Conservation (phyloP, 2,888 invertebrate species). For the Agriopis marginaria region DNA sequence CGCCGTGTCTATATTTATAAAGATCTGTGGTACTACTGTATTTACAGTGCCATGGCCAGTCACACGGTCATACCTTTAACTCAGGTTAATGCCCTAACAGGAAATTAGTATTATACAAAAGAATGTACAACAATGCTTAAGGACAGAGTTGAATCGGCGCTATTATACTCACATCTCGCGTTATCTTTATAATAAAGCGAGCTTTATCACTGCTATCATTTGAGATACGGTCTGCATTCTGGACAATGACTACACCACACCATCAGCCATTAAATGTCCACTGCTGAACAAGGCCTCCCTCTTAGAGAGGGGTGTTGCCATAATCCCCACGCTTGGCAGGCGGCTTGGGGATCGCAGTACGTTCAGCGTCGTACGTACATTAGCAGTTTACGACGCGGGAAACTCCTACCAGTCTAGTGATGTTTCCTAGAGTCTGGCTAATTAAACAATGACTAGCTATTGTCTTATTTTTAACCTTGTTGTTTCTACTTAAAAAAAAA, state of each 20-base stretch:
- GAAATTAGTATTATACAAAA: slow-evolving; percentile 5
- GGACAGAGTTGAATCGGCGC: slow-evolving; percentile 10
- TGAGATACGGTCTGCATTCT: slow-evolving; percentile 5
- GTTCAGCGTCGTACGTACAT: no score
- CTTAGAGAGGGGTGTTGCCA: no score
- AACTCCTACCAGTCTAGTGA: no score
- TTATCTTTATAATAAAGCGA: slow-evolving; percentile 17
- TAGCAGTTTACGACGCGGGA: no score
- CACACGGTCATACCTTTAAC: background rate
- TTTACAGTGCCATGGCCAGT: background rate
- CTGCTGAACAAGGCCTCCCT: no score
- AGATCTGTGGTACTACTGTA: no score
- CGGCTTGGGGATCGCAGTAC: no score
- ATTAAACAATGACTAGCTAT: slow-evolving; percentile 27
- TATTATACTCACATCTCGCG: slow-evolving; percentile 19
- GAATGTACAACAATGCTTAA: background rate
- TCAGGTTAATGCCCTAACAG: slow-evolving; percentile 4
- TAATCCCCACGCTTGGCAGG: no score
- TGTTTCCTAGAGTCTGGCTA: no score
- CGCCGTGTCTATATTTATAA: no score
- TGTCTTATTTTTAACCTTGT: slow-evolving; percentile 12
- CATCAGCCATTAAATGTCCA: no score
- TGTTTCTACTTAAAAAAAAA: background rate
- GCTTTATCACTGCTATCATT: slow-evolving; percentile 19
- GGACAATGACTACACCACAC: slow-evolving; percentile 22